Conservation (phyloP, 2,888 invertebrate species). For the Argyresthia albistria region DNA sequence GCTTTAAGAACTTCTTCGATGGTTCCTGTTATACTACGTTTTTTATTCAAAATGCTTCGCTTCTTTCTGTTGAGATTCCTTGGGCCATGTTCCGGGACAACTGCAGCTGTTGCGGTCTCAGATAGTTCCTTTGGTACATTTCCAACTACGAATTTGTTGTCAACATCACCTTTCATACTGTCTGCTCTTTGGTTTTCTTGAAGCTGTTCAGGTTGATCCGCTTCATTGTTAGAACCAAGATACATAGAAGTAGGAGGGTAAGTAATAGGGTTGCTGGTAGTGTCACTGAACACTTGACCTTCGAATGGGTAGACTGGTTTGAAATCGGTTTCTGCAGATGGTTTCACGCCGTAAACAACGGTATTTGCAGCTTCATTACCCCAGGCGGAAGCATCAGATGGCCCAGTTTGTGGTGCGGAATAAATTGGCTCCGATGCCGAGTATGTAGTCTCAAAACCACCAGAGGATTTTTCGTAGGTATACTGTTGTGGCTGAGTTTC, state of each 20-base stretch:
- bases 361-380: constrained; percentile 46
- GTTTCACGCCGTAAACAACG: constrained; percentile 59
- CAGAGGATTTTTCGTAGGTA: constrained; percentile 37
- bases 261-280: constrained; percentile 47
- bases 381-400: constrained; percentile 38
- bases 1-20: constrained; percentile 53
- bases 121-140: constrained; percentile 74
- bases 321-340: constrained; percentile 51
- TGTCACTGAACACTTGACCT: constrained; percentile 50
- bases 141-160: constrained; percentile 77
- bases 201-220: constrained; percentile 33
- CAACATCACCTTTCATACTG: constrained; percentile 36
- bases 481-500: constrained; percentile 33
- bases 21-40: constrained; percentile 43
- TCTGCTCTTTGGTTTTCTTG: background rate
- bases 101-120: constrained; percentile 68
- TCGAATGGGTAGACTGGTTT: constrained; percentile 63
- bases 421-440: constrained; percentile 56
- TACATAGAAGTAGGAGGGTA: constrained; percentile 63
- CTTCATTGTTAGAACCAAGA: constrained; percentile 54
- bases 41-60: constrained; percentile 20
- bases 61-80: constrained; percentile 49
- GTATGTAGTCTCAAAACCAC: constrained; percentile 33
- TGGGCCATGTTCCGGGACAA: constrained; percentile 78
- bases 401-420: constrained; percentile 50